phyloP scores from a whole-genome alignment of 2,888 invertebrate genomes.

The Tinea trinotella region DNA sequence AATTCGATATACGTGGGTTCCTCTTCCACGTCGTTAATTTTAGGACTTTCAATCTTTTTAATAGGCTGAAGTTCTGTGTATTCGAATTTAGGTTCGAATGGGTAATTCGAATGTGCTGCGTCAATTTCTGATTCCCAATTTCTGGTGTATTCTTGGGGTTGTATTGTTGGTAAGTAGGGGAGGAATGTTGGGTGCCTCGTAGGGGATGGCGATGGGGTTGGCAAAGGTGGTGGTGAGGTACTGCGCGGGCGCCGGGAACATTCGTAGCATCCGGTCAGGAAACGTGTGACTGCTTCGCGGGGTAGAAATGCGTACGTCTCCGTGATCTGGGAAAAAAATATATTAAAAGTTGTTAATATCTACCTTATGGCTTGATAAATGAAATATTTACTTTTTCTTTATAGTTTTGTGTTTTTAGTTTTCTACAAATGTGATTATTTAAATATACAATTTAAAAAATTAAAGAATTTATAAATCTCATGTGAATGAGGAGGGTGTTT shows the following conservation, averaged over 20 bases:
- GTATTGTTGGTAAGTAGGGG: slow-evolving; percentile 47
- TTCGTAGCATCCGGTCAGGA: slow-evolving; percentile 94
- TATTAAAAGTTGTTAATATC: too few relatives aligned
- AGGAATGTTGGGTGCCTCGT: slow-evolving; percentile 58
- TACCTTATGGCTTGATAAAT: too few relatives aligned
- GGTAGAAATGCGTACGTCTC: slow-evolving; percentile 97
- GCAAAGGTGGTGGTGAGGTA: slow-evolving; percentile 70
- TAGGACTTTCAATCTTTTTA: slow-evolving; percentile 59
- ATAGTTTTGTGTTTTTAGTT: too few relatives aligned
- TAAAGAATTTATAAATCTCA: too few relatives aligned
- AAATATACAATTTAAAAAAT: too few relatives aligned
- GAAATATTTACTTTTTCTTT: too few relatives aligned
- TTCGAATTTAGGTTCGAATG: slow-evolving; percentile 56
- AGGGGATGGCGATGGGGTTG: slow-evolving; percentile 63
- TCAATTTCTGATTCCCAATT: slow-evolving; percentile 71
- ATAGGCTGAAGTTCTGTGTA: slow-evolving; percentile 57
- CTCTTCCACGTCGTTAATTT: slow-evolving; percentile 45
- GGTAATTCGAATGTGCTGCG: slow-evolving; percentile 56
- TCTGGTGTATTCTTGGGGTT: slow-evolving; percentile 57
- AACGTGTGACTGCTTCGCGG: slow-evolving; percentile 95
- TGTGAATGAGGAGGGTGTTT: too few relatives aligned
- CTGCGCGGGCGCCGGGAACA: slow-evolving; percentile 87
- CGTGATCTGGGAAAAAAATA: slow-evolving; percentile 84
- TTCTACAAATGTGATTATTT: too few relatives aligned
- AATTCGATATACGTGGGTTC: slow-evolving; percentile 64